Base-by-base conservation (phyloP, 2,888 invertebrate genomes). In the Steinernema scapterisci region DNA sequence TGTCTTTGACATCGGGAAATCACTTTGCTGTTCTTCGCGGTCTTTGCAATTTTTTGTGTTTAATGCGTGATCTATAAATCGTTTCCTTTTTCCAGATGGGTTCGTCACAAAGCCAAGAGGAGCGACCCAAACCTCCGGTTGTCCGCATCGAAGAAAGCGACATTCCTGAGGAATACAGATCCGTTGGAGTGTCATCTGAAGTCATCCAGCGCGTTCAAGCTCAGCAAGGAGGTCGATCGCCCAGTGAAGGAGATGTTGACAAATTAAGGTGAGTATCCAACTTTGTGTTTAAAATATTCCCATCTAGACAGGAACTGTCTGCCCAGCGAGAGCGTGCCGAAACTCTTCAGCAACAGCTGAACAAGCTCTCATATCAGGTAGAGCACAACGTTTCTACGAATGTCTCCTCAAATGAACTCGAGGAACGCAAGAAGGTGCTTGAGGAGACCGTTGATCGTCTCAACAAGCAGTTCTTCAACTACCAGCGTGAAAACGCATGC, bases 381-480 rank as follows among this genome's bases (percentile, higher is more conserved):
- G 78, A 79, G 71, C 81, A 77, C 21, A 63, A 63, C 38, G 27
- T 9, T 11, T 27, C 63, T 2, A 31, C 63, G 31, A n/a, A 71
- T 27, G 46, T 73, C 13, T 19, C 54, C 16, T 27, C 25, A 7
- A 56, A 76, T 1, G 83, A 84, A 74, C 79, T 85, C 71, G 85
- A 86, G 73, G 84, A 85, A 63, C 80, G 83, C 74, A 85, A 85
- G 79, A 82, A 81, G 71, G 80, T 84, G 71, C 86, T 86, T 76
- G 83, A 86, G 23, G 85, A 86, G 16, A 84, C 85, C 9, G 86
- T 84, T 16, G 80, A 85, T 51, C 80, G 83, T 1, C 84, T 85
- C 21, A 77, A 85, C 72, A 79, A 86, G 72, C 82, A 84, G 73
- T 86, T 85, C 75, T 85, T 86, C 79, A 75, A 74, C 51, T 85